Evolutionary conservation across 2,888 invertebrate genomes (phyloP).

Genomic region (Xanthia icteritia): DNA sequence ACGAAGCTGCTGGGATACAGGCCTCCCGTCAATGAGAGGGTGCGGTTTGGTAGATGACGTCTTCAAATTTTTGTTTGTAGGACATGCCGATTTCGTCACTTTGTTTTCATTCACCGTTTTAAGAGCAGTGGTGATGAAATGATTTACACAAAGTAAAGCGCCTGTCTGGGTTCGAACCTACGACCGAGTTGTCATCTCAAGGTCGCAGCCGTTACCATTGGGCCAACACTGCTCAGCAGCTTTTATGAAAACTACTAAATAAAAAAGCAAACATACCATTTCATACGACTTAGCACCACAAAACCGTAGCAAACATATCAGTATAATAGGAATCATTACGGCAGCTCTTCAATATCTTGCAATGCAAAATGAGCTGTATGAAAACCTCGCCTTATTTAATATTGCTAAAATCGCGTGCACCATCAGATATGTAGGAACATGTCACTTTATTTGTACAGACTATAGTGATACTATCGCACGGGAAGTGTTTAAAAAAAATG

Average conservation of each 20-base stretch:
- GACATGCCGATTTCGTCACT: too few relatives aligned
- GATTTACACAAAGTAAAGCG: too few relatives aligned
- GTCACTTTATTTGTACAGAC: slow-evolving; percentile 50
- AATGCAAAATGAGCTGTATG: slow-evolving; percentile 35
- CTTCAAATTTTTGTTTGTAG: too few relatives aligned
- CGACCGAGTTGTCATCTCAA: too few relatives aligned
- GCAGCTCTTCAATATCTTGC: slow-evolving; percentile 5
- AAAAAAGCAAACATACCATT: slow-evolving; percentile 54
- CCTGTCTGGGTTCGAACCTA: too few relatives aligned
- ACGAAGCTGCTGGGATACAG: too few relatives aligned
- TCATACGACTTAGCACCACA: slow-evolving; percentile 35
- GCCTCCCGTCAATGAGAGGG: too few relatives aligned
- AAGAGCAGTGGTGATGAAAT: too few relatives aligned
- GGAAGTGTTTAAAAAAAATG: slow-evolving; percentile 39
- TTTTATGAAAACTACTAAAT: neutral
- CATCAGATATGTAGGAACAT: slow-evolving; percentile 58
- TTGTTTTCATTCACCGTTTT: too few relatives aligned
- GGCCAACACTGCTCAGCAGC: too few relatives aligned
- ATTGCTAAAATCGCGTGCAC: slow-evolving; percentile 52
- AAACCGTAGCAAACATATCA: slow-evolving; percentile 56
- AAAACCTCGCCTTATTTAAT: slow-evolving; percentile 21
- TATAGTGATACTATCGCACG: slow-evolving; percentile 51
- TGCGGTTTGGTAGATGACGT: too few relatives aligned
- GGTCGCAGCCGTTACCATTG: too few relatives aligned
- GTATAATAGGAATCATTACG: slow-evolving; percentile 62